A percentile compares a stretch with the other conserved stretches of the same genome.
Evolutionary conservation across 1,140 invertebrate genomes (phyloP).

Genomic region (Cheumatopsyche charites): DNA sequence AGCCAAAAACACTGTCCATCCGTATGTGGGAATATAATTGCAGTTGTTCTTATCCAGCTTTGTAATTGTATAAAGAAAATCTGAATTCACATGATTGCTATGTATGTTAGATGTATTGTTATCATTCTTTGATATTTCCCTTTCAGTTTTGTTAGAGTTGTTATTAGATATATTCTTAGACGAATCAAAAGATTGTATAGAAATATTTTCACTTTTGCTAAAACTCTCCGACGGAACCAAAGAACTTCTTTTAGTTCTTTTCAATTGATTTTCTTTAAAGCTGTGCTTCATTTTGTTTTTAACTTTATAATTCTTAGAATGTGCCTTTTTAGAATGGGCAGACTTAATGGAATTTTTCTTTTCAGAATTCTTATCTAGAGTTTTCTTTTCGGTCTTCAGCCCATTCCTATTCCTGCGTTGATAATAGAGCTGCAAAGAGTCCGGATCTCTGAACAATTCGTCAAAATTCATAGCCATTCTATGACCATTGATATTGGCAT

Average conservation of each 20-base stretch:
- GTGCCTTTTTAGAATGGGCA: background rate
- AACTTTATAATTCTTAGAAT: background rate
- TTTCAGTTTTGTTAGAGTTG: too few species aligned
- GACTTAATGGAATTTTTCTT: background rate
- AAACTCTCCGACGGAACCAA: background rate
- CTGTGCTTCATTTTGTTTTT: background rate
- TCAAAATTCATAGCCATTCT: constrained; percentile 31
- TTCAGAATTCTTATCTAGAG: background rate
- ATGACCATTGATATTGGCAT: constrained; percentile 40
- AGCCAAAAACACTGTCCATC: constrained; percentile 60
- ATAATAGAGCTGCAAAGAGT: background rate
- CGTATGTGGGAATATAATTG: constrained; percentile 56
- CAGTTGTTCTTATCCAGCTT: constrained; percentile 50
- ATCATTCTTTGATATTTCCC: background rate
- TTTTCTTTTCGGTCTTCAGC: background rate
- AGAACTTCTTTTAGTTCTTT: background rate
- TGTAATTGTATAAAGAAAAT: constrained; percentile 41
- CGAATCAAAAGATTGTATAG: background rate
- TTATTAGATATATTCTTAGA: too few species aligned
- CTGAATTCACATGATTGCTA: constrained; percentile 13
- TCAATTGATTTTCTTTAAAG: background rate
- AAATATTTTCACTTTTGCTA: too few species aligned
- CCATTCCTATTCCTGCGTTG: constrained; percentile 10
- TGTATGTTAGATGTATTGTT: constrained; percentile 4
- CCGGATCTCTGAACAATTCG: background rate